Evolutionary conservation across 2,888 invertebrate genomes (phyloP), one percentile per base, ranked within the genome.

Genomic region (Crematogaster levior): DNA sequence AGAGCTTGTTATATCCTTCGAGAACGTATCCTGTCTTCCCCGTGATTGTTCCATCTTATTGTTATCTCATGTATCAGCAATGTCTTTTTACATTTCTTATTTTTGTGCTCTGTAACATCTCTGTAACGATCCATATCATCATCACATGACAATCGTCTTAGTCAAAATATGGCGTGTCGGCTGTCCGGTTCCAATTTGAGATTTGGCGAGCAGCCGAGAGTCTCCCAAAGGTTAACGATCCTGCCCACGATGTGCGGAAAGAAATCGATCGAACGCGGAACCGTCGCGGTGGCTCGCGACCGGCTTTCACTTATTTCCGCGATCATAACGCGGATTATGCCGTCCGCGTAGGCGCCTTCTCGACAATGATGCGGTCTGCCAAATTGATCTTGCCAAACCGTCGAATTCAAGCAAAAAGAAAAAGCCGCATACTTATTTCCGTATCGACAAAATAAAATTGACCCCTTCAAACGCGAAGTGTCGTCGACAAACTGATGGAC

Each of bases 161-260:
- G 79, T 85, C 85, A 61, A 88, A 68, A 84, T 85, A 83, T 85
- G 85, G 79, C 81, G 89, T 86, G 92, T 92, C 91, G 92, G 91
- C 92, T 92, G 92, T 92, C 92, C 93, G 93, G 93, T 93, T 94
- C 90, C 92, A 92, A 92, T 92, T 91, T 89, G 86, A 92, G 92
- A 91, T 91, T 93, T 94, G 94, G 94, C 94, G 84, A 90, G 85
- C 74, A 88, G 93, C 94, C 93, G 90, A 93, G 92, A 91, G 53
- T 90, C 88, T 90, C 81, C 81, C 90, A 91, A 93, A 93, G 94
- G 94, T 94, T 93, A 94, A 94, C 92, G 94, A 94, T 94, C 94
- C 91, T 90, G 85, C 79, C 79, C 81, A 83, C 84, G 46, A 58
- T 51, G 51, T 74, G 27, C 68, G 46, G 61, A 48, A 82, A 83